phyloP scores from a whole-genome alignment of 2,888 invertebrate genomes.

The Sturmia bella region DNA sequence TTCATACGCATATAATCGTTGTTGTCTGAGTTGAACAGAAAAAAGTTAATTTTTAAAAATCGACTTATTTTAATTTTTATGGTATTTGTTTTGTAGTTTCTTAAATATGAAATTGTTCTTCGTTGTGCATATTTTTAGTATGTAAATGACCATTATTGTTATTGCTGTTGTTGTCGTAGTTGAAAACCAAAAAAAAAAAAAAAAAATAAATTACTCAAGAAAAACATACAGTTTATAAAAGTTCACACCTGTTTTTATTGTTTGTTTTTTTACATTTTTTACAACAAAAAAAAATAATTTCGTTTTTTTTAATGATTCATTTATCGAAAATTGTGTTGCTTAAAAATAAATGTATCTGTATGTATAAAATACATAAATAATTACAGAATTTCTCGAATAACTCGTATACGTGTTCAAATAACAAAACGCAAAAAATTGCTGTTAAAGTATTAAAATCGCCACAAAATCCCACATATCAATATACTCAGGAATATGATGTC shows the following conservation, averaged over 20 bases:
- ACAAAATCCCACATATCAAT: slow-evolving; percentile 66
- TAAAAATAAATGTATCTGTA: background rate
- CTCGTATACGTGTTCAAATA: slow-evolving; percentile 73
- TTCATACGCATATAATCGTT: no score
- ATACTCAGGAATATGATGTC: slow-evolving; percentile 74
- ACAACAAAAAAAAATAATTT: background rate
- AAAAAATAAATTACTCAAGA: background rate
- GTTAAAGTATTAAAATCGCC: slow-evolving; percentile 66
- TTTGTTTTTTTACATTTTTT: background rate
- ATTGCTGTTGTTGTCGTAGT: slow-evolving; percentile 23
- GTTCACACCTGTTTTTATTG: slow-evolving; percentile 37
- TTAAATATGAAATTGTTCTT: no score
- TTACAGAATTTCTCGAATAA: slow-evolving; percentile 70
- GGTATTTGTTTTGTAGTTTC: no score
- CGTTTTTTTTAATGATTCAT: slow-evolving; percentile 15
- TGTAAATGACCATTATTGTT: slow-evolving; percentile 10
- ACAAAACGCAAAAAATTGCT: slow-evolving; percentile 62
- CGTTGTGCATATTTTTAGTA: no score
- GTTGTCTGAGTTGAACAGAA: no score
- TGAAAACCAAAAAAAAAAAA: no score
- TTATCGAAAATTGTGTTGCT: background rate
- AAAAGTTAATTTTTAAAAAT: no score
- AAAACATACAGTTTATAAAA: slow-evolving; percentile 1
- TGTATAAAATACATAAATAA: slow-evolving; percentile 30
- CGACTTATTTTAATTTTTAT: no score